These are phyloP conservation scores for Casuarius casuarius DNA, from an alignment of 2,113 vertebrate genomes.

Conservation along the genomic window DNA sequence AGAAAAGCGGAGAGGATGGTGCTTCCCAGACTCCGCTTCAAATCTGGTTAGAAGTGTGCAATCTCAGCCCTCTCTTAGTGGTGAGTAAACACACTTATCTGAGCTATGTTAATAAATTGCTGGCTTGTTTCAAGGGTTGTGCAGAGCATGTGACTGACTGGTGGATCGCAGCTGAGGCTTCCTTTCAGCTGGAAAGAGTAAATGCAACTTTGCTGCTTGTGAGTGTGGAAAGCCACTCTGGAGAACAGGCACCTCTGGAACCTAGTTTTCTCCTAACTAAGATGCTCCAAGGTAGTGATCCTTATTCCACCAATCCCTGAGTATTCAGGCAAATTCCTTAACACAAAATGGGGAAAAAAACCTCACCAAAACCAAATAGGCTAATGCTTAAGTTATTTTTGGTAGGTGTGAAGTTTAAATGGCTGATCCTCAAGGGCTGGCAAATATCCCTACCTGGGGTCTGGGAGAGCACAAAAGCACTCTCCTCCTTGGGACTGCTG, in stretches of 20 bases:
- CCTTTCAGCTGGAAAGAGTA: constrained; percentile 32
- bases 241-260: not conserved
- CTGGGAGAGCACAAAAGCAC: not conserved
- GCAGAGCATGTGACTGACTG: constrained; percentile 34
- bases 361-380: not conserved
- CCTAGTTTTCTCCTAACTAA: not conserved
- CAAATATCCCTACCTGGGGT: not conserved
- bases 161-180: constrained; percentile 11
- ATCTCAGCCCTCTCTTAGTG: not conserved
- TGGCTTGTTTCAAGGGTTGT: constrained; percentile 25
- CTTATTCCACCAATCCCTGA: not conserved
- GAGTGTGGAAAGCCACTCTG: not conserved
- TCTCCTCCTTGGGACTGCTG: too few species aligned
- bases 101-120: constrained; percentile 31
- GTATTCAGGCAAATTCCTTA: not conserved
- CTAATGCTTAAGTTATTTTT: not conserved
- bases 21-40: not conserved
- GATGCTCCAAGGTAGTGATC: not conserved
- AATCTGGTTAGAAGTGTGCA: not conserved
- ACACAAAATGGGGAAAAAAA: too few species aligned
- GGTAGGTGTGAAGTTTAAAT: not conserved
- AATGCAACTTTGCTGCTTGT: not conserved
- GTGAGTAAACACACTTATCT: constrained; percentile 52
- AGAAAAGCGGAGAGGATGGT: not conserved
- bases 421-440: not conserved